A percentile compares a stretch with the other conserved stretches of the same genome.
These are phyloP conservation scores for Cryptocheilus praepositus DNA, from an alignment of 2,888 invertebrate genomes.

Conservation along the genomic window DNA sequence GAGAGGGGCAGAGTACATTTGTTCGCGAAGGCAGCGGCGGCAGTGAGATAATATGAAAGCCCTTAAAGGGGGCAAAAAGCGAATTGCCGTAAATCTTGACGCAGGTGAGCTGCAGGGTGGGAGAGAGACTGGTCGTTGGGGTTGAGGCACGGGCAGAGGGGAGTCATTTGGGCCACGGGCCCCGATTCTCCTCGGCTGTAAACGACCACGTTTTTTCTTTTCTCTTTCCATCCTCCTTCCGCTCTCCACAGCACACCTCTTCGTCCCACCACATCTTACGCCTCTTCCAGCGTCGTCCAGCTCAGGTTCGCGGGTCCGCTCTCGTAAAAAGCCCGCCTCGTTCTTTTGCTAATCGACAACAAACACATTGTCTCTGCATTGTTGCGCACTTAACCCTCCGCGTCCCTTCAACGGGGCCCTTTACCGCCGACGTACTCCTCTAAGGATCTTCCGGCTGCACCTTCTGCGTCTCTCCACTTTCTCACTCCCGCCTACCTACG, in stretches of 20 bases:
- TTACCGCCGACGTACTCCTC: constrained; percentile 6
- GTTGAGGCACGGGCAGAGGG: constrained; percentile 16
- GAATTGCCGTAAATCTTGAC: constrained; percentile 57
- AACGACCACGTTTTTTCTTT: constrained; percentile 47
- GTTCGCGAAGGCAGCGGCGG: constrained; percentile 32
- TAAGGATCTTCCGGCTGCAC: neutral
- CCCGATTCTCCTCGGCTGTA: constrained; percentile 63
- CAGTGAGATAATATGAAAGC: constrained; percentile 57
- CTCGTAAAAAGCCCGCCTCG: constrained; percentile 58
- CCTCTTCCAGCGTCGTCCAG: neutral
- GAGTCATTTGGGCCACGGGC: constrained; percentile 60
- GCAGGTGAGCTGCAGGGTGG: constrained; percentile 37
- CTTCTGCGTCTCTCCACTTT: neutral
- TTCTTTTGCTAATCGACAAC: constrained; percentile 67
- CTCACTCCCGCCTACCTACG: neutral
- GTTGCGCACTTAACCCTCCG: constrained; percentile 40
- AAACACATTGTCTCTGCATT: constrained; percentile 67
- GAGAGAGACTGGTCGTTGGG: constrained; percentile 19
- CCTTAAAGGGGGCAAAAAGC: constrained; percentile 58
- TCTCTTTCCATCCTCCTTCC: neutral
- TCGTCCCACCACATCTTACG: too few relatives aligned
- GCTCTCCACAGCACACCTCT: too few relatives aligned
- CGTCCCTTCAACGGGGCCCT: neutral
- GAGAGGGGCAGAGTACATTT: neutral
- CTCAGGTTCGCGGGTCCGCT: constrained; percentile 30